Evolutionary conservation across 2,888 invertebrate species (phyloP).

Genomic region (Cerceris rybyensis): DNA sequence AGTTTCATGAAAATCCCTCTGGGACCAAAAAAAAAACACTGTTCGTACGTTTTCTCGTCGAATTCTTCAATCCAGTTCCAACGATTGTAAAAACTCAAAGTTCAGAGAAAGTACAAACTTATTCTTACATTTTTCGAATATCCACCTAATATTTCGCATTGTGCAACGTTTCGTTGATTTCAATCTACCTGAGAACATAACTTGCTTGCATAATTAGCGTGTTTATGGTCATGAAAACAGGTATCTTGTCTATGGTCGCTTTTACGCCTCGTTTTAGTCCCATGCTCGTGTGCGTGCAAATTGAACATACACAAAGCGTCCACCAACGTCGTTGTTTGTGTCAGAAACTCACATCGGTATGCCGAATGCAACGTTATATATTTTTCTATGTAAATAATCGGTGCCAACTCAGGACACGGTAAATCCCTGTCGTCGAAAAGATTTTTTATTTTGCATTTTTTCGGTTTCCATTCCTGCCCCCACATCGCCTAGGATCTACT

Average conservation of each 20-base stretch:
- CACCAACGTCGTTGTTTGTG: neutral
- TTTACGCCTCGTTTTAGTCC: constrained; percentile 31
- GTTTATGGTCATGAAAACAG: constrained; percentile 34
- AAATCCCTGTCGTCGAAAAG: constrained; percentile 31
- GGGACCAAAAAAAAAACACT: too few relatives aligned
- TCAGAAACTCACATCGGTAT: neutral
- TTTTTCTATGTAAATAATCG: constrained; percentile 24
- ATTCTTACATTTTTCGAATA: neutral
- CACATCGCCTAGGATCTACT: neutral
- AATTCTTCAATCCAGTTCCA: neutral
- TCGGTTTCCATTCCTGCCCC: constrained; percentile 3
- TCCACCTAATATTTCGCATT: neutral
- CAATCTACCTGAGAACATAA: constrained; percentile 30
- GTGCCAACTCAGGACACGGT: constrained; percentile 29
- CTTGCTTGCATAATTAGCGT: constrained; percentile 51
- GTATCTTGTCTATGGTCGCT: constrained; percentile 26
- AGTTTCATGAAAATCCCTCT: too few relatives aligned
- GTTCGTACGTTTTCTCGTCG: too few relatives aligned
- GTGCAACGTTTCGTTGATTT: constrained; percentile 33
- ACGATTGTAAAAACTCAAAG: neutral
- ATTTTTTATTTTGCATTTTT: neutral
- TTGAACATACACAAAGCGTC: neutral
- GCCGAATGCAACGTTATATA: neutral
- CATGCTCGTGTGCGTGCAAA: neutral
- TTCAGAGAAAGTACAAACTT: neutral